Conservation (phyloP, 1,140 invertebrate genomes). For the Cheumatopsyche charites region DNA sequence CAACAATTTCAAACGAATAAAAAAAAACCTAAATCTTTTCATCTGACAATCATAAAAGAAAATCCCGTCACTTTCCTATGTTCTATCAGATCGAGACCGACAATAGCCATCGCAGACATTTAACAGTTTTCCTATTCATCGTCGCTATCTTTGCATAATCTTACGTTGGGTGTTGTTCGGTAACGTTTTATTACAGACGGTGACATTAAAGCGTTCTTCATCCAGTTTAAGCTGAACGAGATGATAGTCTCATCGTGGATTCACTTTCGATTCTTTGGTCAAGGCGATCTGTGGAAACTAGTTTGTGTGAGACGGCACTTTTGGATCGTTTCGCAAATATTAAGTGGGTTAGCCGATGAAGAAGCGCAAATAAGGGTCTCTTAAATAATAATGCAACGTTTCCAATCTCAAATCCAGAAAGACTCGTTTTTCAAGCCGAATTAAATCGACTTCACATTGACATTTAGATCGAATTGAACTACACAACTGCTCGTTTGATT, state of each 20-base stretch:
- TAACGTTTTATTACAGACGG: background rate
- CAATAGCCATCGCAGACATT: background rate
- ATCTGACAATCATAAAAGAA: background rate
- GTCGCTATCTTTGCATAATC: background rate
- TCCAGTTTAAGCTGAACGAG: constrained; percentile 6
- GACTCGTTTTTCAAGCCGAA: too few relatives aligned
- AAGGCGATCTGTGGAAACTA: constrained; percentile 23
- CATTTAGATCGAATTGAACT: too few relatives aligned
- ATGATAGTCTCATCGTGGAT: constrained; percentile 16
- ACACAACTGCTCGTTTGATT: background rate
- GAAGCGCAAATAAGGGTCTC: too few relatives aligned
- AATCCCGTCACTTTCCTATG: background rate
- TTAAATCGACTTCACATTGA: too few relatives aligned
- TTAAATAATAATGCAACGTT: too few relatives aligned
- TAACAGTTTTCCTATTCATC: background rate
- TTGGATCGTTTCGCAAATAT: background rate
- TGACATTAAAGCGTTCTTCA: constrained; percentile 1
- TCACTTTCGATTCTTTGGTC: constrained; percentile 35
- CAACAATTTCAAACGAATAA: background rate
- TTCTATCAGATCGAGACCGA: too few relatives aligned
- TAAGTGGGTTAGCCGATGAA: too few relatives aligned
- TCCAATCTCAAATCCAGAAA: too few relatives aligned
- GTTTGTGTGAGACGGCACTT: background rate
- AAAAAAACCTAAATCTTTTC: background rate
- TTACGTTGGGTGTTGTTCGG: too few relatives aligned